Percentiles rank a stretch among this genome's conserved stretches.
These are phyloP conservation scores for Acanthochromis polyacanthus DNA, from an alignment of 2,113 vertebrate genomes.

Conservation along the genomic window DNA sequence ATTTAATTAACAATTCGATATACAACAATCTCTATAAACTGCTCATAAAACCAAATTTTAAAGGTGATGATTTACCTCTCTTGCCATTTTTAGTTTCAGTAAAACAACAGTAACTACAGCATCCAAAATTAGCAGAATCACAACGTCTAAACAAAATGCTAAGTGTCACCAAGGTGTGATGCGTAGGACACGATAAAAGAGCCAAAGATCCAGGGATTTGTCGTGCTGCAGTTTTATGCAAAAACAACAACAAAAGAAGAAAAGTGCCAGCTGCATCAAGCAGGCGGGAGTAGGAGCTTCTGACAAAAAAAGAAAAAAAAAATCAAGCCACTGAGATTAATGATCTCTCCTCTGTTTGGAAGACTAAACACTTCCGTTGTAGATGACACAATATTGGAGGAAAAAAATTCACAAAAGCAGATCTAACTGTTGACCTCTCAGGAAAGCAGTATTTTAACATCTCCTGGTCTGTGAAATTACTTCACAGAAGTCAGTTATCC, in stretches of 20 bases:
- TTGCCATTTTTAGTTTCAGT: too few species aligned
- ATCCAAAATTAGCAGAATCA: not conserved
- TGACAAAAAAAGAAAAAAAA: not conserved
- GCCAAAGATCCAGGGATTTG: constrained; percentile 23
- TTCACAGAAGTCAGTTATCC: too few species aligned
- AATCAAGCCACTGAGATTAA: constrained; percentile 29
- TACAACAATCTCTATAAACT: too few species aligned
- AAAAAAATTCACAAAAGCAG: not conserved
- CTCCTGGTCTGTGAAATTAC: not conserved
- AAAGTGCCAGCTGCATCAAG: constrained; percentile 7
- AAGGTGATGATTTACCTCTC: not conserved
- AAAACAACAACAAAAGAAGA: constrained; percentile 1
- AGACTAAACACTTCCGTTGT: not conserved
- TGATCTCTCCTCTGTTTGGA: constrained; percentile 16
- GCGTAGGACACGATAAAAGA: constrained; percentile 1
- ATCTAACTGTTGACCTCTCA: constrained; percentile 8
- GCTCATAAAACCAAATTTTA: not conserved
- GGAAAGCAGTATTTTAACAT: constrained; percentile 2
- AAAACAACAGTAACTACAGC: not conserved
- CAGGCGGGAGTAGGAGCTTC: constrained; percentile 4
- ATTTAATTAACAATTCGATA: too few species aligned
- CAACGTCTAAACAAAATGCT: not conserved
- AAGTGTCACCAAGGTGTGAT: not conserved
- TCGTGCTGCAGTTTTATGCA: constrained; percentile 3
- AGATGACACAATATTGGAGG: not conserved